Percentiles rank a stretch among this genome's conserved stretches.
Conservation (phyloP, 1,140 invertebrate species). For the Panulirus ornatus region DNA sequence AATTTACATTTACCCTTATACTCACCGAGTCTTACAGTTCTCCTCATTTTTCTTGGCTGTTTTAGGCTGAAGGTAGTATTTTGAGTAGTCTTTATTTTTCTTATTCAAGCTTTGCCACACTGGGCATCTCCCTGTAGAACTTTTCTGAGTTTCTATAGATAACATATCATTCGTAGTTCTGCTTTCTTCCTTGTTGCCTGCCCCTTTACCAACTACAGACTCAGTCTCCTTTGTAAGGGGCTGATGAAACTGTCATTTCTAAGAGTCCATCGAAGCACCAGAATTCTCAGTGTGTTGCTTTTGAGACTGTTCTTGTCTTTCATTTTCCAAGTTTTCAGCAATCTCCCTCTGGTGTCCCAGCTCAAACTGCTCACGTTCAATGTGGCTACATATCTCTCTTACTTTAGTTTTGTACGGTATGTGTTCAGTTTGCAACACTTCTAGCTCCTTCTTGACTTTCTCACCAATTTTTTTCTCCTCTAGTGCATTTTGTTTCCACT, state of each 20-base stretch:
- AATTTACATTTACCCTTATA: too few species aligned
- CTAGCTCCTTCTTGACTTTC: slow-evolving; percentile 34
- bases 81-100: too few species aligned
- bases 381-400: neutral
- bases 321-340: slow-evolving; percentile 39
- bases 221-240: too few species aligned
- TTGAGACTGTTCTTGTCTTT: neutral
- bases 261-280: neutral
- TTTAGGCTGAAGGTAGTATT: too few species aligned
- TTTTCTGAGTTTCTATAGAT: too few species aligned
- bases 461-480: slow-evolving; percentile 13
- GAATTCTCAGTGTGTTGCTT: neutral
- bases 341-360: slow-evolving; percentile 52
- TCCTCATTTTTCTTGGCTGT: too few species aligned
- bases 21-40: too few species aligned
- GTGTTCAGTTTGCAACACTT: slow-evolving; percentile 5
- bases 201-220: too few species aligned
- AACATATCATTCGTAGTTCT: too few species aligned
- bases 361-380: slow-evolving; percentile 53
- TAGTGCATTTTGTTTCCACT: slow-evolving; percentile 40
- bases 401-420: neutral
- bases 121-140: too few species aligned
- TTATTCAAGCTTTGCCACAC: too few species aligned
- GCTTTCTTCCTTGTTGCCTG: too few species aligned
- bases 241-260: neutral